These are phyloP conservation scores for Lophochroa leadbeateri DNA, from an alignment of 2,113 vertebrate species.

Conservation along the genomic window DNA sequence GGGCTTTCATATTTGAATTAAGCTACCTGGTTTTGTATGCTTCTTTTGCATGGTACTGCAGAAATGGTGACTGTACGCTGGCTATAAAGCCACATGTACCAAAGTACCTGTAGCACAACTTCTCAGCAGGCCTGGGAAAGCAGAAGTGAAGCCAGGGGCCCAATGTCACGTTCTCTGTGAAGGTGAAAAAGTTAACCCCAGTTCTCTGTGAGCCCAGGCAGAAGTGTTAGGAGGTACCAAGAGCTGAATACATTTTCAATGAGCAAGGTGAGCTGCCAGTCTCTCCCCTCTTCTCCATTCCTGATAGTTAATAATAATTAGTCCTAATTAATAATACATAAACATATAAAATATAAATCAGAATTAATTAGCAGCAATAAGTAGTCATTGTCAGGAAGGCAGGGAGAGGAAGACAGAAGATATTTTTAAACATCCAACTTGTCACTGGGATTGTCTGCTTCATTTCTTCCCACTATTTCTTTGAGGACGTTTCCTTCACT, in stretches of 20 bases:
- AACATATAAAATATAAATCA: neutral
- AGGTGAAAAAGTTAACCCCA: neutral
- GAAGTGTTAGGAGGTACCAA: neutral
- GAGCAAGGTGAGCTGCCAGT: neutral
- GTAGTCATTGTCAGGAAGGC: neutral
- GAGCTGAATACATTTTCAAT: neutral
- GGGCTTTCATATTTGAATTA: neutral
- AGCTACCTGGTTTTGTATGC: neutral
- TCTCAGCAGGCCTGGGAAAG: neutral
- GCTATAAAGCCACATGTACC: neutral
- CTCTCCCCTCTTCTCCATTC: neutral
- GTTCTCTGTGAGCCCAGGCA: neutral
- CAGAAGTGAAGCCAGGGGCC: neutral
- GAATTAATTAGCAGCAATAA: neutral
- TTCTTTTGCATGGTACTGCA: neutral
- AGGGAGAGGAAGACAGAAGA: neutral
- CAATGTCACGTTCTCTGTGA: neutral
- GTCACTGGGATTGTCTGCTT: neutral
- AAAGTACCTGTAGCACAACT: neutral
- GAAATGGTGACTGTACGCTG: neutral
- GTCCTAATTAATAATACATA: neutral
- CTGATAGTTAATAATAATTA: neutral
- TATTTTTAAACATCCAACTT: neutral
- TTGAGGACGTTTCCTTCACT: neutral
- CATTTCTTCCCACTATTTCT: neutral